Conservation (phyloP, 2,113 vertebrate species). For the Anthoscopus minutus region DNA sequence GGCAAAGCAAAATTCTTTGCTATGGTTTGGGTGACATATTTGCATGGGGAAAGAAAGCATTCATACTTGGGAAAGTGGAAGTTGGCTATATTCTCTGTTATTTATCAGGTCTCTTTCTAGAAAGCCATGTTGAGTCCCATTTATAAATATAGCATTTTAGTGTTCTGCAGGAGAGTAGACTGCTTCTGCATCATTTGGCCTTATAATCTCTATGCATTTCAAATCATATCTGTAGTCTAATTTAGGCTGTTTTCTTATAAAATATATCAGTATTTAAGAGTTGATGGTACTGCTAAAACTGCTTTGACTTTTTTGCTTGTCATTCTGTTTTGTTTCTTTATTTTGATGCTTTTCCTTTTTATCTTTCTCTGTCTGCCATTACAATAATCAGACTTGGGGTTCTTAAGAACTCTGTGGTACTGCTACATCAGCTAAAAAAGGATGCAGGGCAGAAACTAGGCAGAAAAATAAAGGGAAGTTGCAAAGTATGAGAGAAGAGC, state of each 20-base stretch:
- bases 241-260: neutral
- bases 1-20: neutral
- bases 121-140: neutral
- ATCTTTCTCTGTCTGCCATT: neutral
- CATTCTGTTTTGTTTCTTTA: neutral
- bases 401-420: neutral
- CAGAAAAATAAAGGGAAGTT: neutral
- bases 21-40: neutral
- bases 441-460: neutral
- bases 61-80: neutral
- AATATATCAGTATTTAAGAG: neutral
- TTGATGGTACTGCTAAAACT: neutral
- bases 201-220: neutral
- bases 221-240: neutral
- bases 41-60: neutral
- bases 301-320: neutral
- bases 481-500: neutral
- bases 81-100: neutral
- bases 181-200: neutral
- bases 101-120: neutral
- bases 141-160: neutral
- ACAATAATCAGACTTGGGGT: neutral
- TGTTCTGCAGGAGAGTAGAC: neutral
- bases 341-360: conserved; percentile 19
- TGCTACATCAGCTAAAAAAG: neutral